phyloP scores from a whole-genome alignment of 1,140 invertebrate genomes.

The Cyclargus thomasi region DNA sequence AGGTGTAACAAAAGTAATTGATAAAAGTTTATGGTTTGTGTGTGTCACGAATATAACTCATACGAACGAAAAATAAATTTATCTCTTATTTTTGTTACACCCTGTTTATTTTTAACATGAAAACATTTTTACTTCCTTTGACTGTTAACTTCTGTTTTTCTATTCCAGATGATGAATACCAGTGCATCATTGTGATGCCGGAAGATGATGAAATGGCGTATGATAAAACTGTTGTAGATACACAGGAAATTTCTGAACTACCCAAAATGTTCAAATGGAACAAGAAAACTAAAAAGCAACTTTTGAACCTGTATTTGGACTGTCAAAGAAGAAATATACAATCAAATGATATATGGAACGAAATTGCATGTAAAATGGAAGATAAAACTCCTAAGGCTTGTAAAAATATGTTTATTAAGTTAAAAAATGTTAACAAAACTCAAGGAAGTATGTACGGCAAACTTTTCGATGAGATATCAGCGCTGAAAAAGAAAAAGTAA shows the following conservation, averaged over 20 bases:
- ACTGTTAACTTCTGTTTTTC: background rate
- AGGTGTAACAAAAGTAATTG: too few relatives aligned
- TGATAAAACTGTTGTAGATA: slow-evolving; percentile 15
- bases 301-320: slow-evolving; percentile 49
- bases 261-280: slow-evolving; percentile 44
- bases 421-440: slow-evolving; percentile 45
- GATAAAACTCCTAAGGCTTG: slow-evolving; percentile 47
- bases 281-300: slow-evolving; percentile 43
- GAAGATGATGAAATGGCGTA: slow-evolving; percentile 45
- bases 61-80: too few relatives aligned
- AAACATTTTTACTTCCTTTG: background rate
- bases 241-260: background rate
- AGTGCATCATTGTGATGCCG: slow-evolving; percentile 65
- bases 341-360: slow-evolving; percentile 55
- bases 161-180: slow-evolving; percentile 60
- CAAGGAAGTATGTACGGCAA: slow-evolving; percentile 37
- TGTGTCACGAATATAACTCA: too few relatives aligned
- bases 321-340: slow-evolving; percentile 45
- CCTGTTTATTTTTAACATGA: too few relatives aligned
- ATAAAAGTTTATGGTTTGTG: too few relatives aligned
- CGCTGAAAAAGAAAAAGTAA: slow-evolving; percentile 40
- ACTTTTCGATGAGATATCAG: slow-evolving; percentile 45
- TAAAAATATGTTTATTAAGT: slow-evolving; percentile 49
- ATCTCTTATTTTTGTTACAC: too few relatives aligned
- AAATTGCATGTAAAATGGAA: slow-evolving; percentile 46